Conservation (phyloP, 2,888 invertebrate species). For the Andricus curvator region DNA sequence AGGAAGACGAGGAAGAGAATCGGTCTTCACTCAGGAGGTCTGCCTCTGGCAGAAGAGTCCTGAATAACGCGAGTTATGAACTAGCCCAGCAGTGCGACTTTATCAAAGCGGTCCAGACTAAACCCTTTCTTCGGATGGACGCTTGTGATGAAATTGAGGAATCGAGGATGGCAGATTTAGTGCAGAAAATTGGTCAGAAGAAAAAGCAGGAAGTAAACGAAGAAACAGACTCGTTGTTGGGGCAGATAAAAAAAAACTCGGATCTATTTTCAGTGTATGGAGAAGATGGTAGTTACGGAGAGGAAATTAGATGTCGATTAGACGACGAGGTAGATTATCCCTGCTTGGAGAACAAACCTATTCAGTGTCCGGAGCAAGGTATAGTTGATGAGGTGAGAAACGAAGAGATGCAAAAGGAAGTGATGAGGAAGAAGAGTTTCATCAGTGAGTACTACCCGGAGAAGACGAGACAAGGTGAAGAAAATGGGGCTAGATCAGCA, state of each 20-base stretch:
- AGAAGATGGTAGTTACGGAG: constrained; percentile 64
- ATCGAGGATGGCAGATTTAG: constrained; percentile 35
- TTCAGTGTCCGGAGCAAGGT: constrained; percentile 59
- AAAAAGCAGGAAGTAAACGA: constrained; percentile 48
- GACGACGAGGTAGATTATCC: constrained; percentile 74
- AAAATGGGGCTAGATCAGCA: constrained; percentile 42
- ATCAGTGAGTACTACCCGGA: constrained; percentile 66
- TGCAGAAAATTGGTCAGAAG: constrained; percentile 57
- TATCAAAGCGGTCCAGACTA: constrained; percentile 64
- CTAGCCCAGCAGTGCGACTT: constrained; percentile 73
- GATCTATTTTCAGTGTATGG: constrained; percentile 74
- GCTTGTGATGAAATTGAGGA: constrained; percentile 73
- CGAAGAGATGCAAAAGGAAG: constrained; percentile 16
- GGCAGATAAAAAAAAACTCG: constrained; percentile 78
- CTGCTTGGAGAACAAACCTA: constrained; percentile 75
- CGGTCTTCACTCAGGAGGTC: constrained; percentile 35
- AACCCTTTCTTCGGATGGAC: constrained; percentile 67
- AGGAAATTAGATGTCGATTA: constrained; percentile 49
- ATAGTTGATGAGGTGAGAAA: neutral
- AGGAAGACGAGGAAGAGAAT: constrained; percentile 47
- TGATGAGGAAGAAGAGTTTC: constrained; percentile 53
- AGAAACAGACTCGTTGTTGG: constrained; percentile 60
- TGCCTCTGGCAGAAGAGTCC: constrained; percentile 25
- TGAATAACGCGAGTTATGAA: constrained; percentile 73
- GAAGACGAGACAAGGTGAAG: constrained; percentile 45